Conservation (phyloP, 2,797 vertebrate species). For the Sebastes matsubarae region DNA sequence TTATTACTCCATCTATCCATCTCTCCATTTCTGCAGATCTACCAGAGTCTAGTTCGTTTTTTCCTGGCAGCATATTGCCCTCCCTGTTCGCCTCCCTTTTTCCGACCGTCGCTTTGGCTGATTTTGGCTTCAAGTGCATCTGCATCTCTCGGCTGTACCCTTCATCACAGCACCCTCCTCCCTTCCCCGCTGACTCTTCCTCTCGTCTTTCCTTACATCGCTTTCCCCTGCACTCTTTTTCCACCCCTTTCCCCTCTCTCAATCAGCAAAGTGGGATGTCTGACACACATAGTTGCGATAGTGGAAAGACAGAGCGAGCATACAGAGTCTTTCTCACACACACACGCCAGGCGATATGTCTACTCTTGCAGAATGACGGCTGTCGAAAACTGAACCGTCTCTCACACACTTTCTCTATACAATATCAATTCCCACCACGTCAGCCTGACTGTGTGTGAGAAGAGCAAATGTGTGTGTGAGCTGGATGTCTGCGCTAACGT, state of each 20-base stretch:
- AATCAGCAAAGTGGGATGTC: conserved; percentile 28
- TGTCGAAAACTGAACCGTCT: conserved; percentile 48
- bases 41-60: background rate
- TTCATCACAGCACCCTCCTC: conserved; percentile 41
- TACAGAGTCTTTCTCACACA: conserved; percentile 18
- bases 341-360: conserved; percentile 6
- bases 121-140: conserved; percentile 49
- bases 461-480: conserved; percentile 46
- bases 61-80: conserved; percentile 19
- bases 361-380: conserved; percentile 62
- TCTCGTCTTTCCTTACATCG: conserved; percentile 25
- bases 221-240: conserved; percentile 23
- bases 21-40: conserved; percentile 27
- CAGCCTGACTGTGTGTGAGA: conserved; percentile 53
- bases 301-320: conserved; percentile 21
- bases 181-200: conserved; percentile 17
- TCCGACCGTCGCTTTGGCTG: conserved; percentile 11
- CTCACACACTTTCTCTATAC: conserved; percentile 39
- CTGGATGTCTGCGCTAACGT: conserved; percentile 24
- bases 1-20: conserved; percentile 1
- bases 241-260: conserved; percentile 16
- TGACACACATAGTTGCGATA: background rate
- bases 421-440: conserved; percentile 51
- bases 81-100: conserved; percentile 17
- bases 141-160: conserved; percentile 23